Base-by-base conservation (phyloP, 1,140 invertebrate genomes). In the Asbolus verrucosus region DNA sequence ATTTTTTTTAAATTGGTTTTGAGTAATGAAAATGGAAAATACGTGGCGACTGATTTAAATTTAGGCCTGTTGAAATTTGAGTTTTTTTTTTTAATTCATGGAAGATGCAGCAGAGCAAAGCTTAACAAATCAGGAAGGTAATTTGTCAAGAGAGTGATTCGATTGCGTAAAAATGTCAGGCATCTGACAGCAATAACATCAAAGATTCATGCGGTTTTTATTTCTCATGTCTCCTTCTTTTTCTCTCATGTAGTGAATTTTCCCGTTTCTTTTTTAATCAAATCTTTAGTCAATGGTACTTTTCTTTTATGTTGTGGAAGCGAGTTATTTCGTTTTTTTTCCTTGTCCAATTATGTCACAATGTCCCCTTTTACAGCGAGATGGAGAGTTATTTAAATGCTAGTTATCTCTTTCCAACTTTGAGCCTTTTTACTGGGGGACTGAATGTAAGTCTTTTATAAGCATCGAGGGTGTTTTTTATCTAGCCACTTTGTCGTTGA, bases 401-500 rank as follows among this genome's bases (percentile, higher is more conserved):
- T 24, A 39, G 21, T 70, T 71, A 63, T 66, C 50, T 67, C 38
- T 43, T 43, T 67, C 43, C 19, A 65, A 59, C 69, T 66, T 62
- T 69, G 63, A 61, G 50, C 41, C 59, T 46, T 16, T 68, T 69
- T 75, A 73, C 66, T 72, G 73, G 73, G 62, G 71, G 65, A 71
- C 69, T 62, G 70, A 75, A 68, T 73, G 67, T 72, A 74, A 77
- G 75, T 76, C 78, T 77, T 80, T 79, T 79, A 78, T 74, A 74
- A 78, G 72, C 75, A 73, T 74, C 70, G 72, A 74, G 79, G 78
- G 78, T 77, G 77, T 79, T 79, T 79, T 80, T 80, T 80, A 80
- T 79, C 78, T 76, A 76, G 78, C 75, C 77, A 80, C 77, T 79
- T 80, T 78, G 77, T 80, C 75, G 73, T 65, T 76, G 70, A 76